Evolutionary conservation across 2,797 vertebrate species (phyloP), one percentile per base, ranked within the genome.

Genomic region (Hylomyscus alleni): DNA sequence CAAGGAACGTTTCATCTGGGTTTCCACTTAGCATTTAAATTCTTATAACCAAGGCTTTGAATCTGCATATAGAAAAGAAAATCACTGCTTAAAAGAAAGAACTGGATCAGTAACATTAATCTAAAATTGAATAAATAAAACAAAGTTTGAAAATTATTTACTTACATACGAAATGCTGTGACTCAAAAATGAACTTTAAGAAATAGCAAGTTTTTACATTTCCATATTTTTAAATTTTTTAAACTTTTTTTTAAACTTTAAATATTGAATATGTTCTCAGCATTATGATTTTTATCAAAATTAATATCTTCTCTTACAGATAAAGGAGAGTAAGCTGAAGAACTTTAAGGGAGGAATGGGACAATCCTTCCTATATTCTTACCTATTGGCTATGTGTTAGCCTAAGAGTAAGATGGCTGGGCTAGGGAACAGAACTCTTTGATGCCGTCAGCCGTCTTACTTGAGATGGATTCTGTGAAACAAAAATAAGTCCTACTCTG

Each of bases 1-100:
- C 97, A 89, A 96, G 95, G 58, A 67, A 4, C 2, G 8, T 17
- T 97, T 95, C 77, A 88, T 58, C 37, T 88, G 34, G 10, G 44
- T 93, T 96, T 94, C 89, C 60, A 88, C 17, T 92, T 82, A 96
- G 94, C 34, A 82, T 94, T 95, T 95, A 88, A 85, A 82, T 84
- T 96, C 78, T 92, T 95, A 87, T 89, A 96, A 86, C 83, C 75
- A 94, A 96, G 29, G 26, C 54, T 73, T 44, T 97, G 60, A 47
- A 93, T 93, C 37, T 93, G 24, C 26, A 90, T 47, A 40, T 76
- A 96, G 73, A 81, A 96, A 95, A 96, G 80, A 75, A 84, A 5
- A 86, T 11, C 11, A 31, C 29, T 69, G 76, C 62, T 84, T 85
- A 9, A 92, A 93, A 97, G 92, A 56, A 89, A 93, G 17, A 93